phyloP scores from a whole-genome alignment of 1,140 invertebrate genomes.

The Listronotus oregonensis region DNA sequence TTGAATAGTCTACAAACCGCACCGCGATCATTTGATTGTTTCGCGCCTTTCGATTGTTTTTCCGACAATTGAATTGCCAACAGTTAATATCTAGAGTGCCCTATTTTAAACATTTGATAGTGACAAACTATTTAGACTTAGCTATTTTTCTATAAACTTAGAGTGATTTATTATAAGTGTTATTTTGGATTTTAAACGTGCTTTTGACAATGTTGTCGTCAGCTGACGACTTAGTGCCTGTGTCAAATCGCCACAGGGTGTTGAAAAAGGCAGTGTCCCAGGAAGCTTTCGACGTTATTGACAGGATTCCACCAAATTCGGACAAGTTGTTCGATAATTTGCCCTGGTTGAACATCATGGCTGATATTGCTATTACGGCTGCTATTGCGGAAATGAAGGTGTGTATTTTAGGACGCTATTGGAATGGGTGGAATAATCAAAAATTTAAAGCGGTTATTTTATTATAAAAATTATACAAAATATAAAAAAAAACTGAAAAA shows the following conservation, averaged over 20 bases:
- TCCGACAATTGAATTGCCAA: too few species aligned
- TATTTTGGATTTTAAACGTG: slow-evolving; percentile 27
- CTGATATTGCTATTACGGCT: slow-evolving; percentile 52
- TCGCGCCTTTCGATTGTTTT: not conserved
- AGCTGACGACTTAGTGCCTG: slow-evolving; percentile 42
- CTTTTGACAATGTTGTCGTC: slow-evolving; percentile 44
- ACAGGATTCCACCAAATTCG: slow-evolving; percentile 49
- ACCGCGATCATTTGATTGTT: not conserved
- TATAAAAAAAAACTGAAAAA: too few species aligned
- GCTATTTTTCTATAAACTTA: not conserved
- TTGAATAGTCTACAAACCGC: not conserved
- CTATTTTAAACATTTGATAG: not conserved
- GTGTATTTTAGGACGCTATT: slow-evolving; percentile 16
- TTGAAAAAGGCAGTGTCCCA: slow-evolving; percentile 44
- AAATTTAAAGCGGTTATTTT: not conserved
- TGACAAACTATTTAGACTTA: not conserved
- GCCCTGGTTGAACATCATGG: slow-evolving; percentile 54
- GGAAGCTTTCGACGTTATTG: slow-evolving; percentile 39
- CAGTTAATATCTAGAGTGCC: not conserved
- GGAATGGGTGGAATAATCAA: not conserved
- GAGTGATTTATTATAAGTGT: not conserved
- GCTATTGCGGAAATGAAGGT: slow-evolving; percentile 55
- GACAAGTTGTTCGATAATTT: slow-evolving; percentile 51
- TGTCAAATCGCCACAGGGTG: slow-evolving; percentile 39
- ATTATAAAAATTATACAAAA: too few species aligned